phyloP scores from a whole-genome alignment of 2,888 invertebrate species.

The Ophion obscuratus region DNA sequence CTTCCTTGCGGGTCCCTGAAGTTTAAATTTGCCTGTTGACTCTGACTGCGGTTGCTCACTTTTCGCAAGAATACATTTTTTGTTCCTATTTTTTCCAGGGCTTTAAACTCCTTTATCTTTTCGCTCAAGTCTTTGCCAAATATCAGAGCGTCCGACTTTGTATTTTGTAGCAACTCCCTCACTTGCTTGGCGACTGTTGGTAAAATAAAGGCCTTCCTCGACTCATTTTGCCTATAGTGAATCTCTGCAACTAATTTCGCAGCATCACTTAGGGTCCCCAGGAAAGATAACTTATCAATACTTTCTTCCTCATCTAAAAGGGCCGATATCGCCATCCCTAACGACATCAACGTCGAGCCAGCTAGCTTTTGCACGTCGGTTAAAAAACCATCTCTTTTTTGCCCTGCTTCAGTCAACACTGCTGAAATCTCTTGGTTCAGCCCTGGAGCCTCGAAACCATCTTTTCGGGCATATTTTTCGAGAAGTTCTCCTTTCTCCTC shows the following conservation, averaged over 20 bases:
- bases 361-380: neutral
- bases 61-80: no score
- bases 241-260: slow-evolving; percentile 33
- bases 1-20: no score
- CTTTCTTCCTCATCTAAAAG: slow-evolving; percentile 4
- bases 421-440: slow-evolving; percentile 37
- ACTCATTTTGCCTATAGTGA: slow-evolving; percentile 10
- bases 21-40: no score
- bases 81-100: no score
- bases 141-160: slow-evolving; percentile 6
- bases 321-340: neutral
- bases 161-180: slow-evolving; percentile 24
- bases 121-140: slow-evolving; percentile 39
- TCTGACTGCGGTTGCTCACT: no score
- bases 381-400: slow-evolving; percentile 6
- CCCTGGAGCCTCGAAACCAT: slow-evolving; percentile 40
- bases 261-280: slow-evolving; percentile 16
- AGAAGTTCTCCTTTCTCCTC: no score
- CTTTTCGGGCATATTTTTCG: no score
- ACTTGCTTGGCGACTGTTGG: slow-evolving; percentile 23
- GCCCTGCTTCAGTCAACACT: slow-evolving; percentile 27
- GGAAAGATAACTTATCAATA: slow-evolving; percentile 17
- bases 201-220: slow-evolving; percentile 43
- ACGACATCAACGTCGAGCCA: neutral
- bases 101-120: slow-evolving; percentile 42